Evolutionary conservation across 2,888 invertebrate genomes (phyloP).

Genomic region (Xestobium rufovillosum): DNA sequence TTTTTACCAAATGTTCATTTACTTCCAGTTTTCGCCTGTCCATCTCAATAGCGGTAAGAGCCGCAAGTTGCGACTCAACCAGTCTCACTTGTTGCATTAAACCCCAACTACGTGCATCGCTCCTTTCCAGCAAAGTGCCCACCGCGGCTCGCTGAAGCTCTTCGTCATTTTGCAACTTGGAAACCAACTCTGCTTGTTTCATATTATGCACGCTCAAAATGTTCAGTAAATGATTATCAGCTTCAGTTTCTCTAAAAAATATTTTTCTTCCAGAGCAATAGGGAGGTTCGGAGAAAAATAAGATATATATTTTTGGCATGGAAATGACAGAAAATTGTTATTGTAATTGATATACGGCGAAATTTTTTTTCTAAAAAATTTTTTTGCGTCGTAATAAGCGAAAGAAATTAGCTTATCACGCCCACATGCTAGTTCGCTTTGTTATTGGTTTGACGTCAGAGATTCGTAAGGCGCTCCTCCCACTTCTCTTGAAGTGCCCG

Average conservation of each 20-base stretch:
- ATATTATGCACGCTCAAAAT: slow-evolving; percentile 56
- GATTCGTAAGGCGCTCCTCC: too few species aligned
- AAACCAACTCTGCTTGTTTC: slow-evolving; percentile 52
- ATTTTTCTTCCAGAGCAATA: background rate
- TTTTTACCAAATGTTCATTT: slow-evolving; percentile 56
- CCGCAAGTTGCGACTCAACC: slow-evolving; percentile 63
- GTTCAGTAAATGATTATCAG: slow-evolving; percentile 51
- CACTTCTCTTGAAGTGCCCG: too few species aligned
- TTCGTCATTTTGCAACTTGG: slow-evolving; percentile 58
- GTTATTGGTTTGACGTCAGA: too few species aligned
- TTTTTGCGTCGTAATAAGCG: too few species aligned
- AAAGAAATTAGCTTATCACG: too few species aligned
- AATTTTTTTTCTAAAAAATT: too few species aligned
- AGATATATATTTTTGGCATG: too few species aligned
- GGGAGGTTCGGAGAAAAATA: too few species aligned
- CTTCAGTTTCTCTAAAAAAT: slow-evolving; percentile 51
- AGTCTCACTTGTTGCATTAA: slow-evolving; percentile 66
- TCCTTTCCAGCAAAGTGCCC: slow-evolving; percentile 60
- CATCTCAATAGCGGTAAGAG: slow-evolving; percentile 64
- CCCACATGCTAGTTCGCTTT: too few species aligned
- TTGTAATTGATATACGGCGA: too few species aligned
- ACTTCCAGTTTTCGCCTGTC: slow-evolving; percentile 61
- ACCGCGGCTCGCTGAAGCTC: slow-evolving; percentile 67
- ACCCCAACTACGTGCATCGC: slow-evolving; percentile 69
- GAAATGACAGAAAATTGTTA: too few species aligned